Percentiles rank a stretch among this genome's conserved stretches.
Evolutionary conservation across 2,888 invertebrate genomes (phyloP).

Genomic region (Torymus tubicola): DNA sequence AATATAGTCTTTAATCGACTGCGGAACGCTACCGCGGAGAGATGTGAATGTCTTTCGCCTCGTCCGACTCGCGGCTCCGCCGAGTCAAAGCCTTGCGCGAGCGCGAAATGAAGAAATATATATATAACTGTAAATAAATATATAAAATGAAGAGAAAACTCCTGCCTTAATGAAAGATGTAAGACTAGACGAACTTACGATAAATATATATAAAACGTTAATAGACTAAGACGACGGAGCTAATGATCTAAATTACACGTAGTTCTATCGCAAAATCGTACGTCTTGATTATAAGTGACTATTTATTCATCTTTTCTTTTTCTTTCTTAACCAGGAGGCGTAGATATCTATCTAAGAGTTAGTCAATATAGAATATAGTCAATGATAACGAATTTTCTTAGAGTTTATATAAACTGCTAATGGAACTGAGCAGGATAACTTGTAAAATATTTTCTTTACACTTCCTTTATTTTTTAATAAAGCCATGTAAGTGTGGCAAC

Average conservation of each 20-base stretch:
- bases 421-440: constrained; percentile 23
- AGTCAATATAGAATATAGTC: constrained; percentile 70
- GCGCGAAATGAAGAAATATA: constrained; percentile 47
- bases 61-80: constrained; percentile 35
- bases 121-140: constrained; percentile 66
- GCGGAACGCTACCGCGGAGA: constrained; percentile 1
- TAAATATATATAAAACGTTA: constrained; percentile 60
- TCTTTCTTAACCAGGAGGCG: constrained; percentile 27
- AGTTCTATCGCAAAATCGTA: constrained; percentile 17
- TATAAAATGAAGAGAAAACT: constrained; percentile 64
- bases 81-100: constrained; percentile 53
- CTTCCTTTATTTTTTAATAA: constrained; percentile 31
- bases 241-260: constrained; percentile 61
- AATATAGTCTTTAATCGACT: background rate
- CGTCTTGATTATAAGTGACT: constrained; percentile 18
- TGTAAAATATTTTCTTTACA: constrained; percentile 36
- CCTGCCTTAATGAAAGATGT: constrained; percentile 74
- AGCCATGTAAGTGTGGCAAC: background rate
- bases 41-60: constrained; percentile 33
- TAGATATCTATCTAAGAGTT: constrained; percentile 54
- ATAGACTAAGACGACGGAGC: constrained; percentile 63
- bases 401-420: constrained; percentile 26
- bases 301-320: constrained; percentile 16
- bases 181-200: constrained; percentile 72
- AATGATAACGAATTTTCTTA: constrained; percentile 27